Evolutionary conservation across 2,113 vertebrate species (phyloP).

Genomic region (Columba livia): DNA sequence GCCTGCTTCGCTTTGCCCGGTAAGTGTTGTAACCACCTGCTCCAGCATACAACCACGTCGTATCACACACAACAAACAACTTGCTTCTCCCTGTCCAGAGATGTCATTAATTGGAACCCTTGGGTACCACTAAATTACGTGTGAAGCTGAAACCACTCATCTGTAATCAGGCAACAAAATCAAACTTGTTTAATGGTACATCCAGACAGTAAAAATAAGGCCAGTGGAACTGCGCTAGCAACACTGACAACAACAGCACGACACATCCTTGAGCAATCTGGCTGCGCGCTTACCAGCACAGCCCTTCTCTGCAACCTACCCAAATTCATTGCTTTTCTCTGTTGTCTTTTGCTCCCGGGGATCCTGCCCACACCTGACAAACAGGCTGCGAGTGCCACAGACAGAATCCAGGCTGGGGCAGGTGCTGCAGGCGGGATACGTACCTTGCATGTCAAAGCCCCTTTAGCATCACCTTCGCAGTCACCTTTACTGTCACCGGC

Average conservation of each 20-base stretch:
- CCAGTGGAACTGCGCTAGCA: not conserved
- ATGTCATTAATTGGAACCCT: not conserved
- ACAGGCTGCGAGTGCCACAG: not conserved
- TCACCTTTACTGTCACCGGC: not conserved
- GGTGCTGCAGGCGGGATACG: not conserved
- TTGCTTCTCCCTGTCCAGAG: not conserved
- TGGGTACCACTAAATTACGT: not conserved
- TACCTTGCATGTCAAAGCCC: not conserved
- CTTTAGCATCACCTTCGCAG: not conserved
- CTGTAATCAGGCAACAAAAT: slow-evolving; percentile 10
- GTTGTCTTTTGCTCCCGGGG: rapidly evolving
- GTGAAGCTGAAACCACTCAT: not conserved
- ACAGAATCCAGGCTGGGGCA: not conserved
- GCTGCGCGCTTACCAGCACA: rapidly evolving
- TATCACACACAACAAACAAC: rapidly evolving
- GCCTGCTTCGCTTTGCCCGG: not conserved
- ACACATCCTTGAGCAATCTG: not conserved
- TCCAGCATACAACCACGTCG: not conserved
- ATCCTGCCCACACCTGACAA: not conserved
- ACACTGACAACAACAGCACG: not conserved
- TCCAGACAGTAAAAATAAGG: not conserved
- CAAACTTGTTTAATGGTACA: slow-evolving; percentile 17
- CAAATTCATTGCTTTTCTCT: not conserved
- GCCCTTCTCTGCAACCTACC: not conserved
- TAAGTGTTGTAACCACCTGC: not conserved